Evolutionary conservation across 2,113 vertebrate species (phyloP), one percentile per base, ranked within the genome.

Genomic region (Otus sunia): DNA sequence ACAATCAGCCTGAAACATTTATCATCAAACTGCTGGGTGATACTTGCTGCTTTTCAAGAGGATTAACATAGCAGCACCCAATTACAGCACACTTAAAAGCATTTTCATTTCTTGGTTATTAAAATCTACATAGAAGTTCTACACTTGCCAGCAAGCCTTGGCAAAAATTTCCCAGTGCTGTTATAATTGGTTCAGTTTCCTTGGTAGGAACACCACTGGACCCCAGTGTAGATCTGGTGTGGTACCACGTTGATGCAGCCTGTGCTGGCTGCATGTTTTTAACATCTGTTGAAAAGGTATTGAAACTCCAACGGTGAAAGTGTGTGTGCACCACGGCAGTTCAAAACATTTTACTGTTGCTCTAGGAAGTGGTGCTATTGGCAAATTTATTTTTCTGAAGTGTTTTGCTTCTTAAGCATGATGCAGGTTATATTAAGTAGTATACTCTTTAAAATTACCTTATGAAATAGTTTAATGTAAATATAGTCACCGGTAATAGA

Each of bases 191-290:
- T 92, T 77, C 59, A 34, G 7, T 62, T 86, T 59, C 19, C n/a
- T 39, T 62, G 18, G 21, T 39, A n/a, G 66, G 78, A 93, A 37
- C 18, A 79, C 39, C 36, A 6, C 25, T 58, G 63, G 43, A 22
- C 27, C 32, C 17, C 34, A 32, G 15, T 17, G 41, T 16, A 36
- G 34, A 29, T 29, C 18, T 62, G n/a, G 6, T 58, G 58, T 49
- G 39, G 55, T 32, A 66, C 55, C 18, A 8, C 0, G 0, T 1
- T 30, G 56, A 37, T 50, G 45, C 18, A 75, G 15, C 62, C 71
- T 64, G 43, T 1, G 0, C 53, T 79, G 49, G 10, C 30, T 59
- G 16, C 0, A 1, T 52, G 29, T 19, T 74, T 72, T 4, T 34
- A 81, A 29, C 10, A 21, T 39, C 15, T 29, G 4, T 49, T 82